Conservation (phyloP, 1,140 invertebrate species). For the Drosophila baimaii region DNA sequence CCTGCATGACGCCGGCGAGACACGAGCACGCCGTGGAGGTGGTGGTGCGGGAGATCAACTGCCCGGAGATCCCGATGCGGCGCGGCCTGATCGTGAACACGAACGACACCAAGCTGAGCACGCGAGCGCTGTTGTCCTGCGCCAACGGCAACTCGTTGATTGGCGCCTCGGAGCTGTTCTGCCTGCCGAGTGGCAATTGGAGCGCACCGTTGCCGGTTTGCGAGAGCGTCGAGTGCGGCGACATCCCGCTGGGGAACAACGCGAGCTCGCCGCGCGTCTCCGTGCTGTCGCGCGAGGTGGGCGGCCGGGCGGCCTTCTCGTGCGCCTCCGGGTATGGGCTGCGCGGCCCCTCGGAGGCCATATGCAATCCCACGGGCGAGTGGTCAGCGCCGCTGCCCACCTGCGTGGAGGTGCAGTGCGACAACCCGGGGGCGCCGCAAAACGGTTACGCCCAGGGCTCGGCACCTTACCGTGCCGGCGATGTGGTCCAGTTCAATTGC, state of each 20-base stretch:
- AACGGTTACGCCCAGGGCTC: constrained; percentile 91
- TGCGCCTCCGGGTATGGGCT: constrained; percentile 92
- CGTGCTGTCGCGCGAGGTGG: constrained; percentile 90
- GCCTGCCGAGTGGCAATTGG: constrained; percentile 93
- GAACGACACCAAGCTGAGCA: constrained; percentile 89
- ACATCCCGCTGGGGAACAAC: constrained; percentile 86
- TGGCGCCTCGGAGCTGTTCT: constrained; percentile 89
- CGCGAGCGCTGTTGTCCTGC: constrained; percentile 90
- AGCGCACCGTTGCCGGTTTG: constrained; percentile 91
- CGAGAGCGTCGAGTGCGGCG: constrained; percentile 92
- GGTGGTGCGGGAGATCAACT: constrained; percentile 92
- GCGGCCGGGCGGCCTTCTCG: constrained; percentile 90
- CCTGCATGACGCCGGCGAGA: constrained; percentile 91
- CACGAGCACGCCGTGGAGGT: constrained; percentile 92
- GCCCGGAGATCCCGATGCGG: constrained; percentile 88
- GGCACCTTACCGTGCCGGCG: constrained; percentile 91
- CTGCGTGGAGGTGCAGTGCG: constrained; percentile 92
- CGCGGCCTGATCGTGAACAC: constrained; percentile 89
- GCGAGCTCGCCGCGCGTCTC: constrained; percentile 87
- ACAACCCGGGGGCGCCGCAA: constrained; percentile 88
- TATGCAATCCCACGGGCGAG: constrained; percentile 91
- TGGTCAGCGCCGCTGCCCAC: constrained; percentile 91
- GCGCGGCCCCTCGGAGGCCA: constrained; percentile 89
- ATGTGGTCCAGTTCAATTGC: constrained; percentile 94
- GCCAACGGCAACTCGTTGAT: constrained; percentile 92